phyloP scores from a whole-genome alignment of 2,888 invertebrate species.

The Ischnura elegans region DNA sequence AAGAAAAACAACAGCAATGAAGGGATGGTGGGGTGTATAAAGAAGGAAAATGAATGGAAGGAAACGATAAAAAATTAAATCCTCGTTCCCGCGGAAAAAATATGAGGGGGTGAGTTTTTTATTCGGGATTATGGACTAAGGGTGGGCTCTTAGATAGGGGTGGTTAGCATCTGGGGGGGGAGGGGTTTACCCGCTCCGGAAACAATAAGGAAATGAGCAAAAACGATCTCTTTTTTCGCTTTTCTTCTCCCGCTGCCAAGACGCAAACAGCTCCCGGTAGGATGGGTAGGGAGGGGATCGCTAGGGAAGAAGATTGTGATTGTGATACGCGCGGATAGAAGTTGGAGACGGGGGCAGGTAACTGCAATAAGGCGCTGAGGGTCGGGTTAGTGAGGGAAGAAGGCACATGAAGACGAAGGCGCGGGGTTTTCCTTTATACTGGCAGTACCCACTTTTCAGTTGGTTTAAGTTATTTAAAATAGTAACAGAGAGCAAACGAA shows the following conservation, averaged over 20 bases:
- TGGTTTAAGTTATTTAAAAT: too few relatives aligned
- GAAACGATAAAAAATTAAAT: conserved; percentile 43
- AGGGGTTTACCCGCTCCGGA: neutral
- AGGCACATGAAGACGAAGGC: too few relatives aligned
- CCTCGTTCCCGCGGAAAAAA: neutral
- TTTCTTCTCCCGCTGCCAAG: neutral
- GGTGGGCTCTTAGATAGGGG: neutral
- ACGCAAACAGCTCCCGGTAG: neutral
- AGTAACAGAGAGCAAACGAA: too few relatives aligned
- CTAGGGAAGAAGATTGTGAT: too few relatives aligned
- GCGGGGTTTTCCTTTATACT: too few relatives aligned
- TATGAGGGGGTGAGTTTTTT: neutral
- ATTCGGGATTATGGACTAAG: neutral
- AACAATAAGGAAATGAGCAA: conserved; percentile 46
- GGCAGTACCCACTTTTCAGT: too few relatives aligned
- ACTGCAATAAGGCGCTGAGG: neutral
- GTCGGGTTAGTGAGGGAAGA: neutral
- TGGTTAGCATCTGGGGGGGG: neutral
- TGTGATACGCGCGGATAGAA: neutral
- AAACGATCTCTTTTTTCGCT: neutral
- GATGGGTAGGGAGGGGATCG: neutral
- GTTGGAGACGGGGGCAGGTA: neutral
- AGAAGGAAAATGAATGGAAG: neutral
- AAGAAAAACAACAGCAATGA: neutral
- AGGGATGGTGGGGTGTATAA: neutral